A percentile compares a stretch with the other conserved stretches of the same genome.
phyloP scores from a whole-genome alignment of 1,140 invertebrate genomes.

The Cydia splendana region DNA sequence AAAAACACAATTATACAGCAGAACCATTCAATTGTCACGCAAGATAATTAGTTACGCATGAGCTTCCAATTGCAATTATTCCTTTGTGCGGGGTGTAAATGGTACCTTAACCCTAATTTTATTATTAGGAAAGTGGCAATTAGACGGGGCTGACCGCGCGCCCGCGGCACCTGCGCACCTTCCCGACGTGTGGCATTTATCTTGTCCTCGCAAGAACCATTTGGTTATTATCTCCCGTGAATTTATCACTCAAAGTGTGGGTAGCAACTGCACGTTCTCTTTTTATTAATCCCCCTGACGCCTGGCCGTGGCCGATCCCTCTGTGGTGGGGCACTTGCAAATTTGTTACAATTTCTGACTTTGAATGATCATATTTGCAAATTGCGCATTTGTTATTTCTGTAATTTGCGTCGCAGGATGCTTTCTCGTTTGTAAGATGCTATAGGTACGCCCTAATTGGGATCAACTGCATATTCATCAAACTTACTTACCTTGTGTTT shows the following conservation, averaged over 20 bases:
- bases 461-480: background rate
- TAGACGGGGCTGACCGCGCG: slow-evolving; percentile 23
- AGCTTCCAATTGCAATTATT: slow-evolving; percentile 16
- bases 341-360: slow-evolving; percentile 32
- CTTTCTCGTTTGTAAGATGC: slow-evolving; percentile 34
- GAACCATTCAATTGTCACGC: background rate
- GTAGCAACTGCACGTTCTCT: slow-evolving; percentile 19
- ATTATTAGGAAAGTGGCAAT: slow-evolving; percentile 30
- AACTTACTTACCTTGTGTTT: too few species aligned
- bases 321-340: slow-evolving; percentile 6
- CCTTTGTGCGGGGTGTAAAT: slow-evolving; percentile 18
- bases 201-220: slow-evolving; percentile 44
- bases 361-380: slow-evolving; percentile 31
- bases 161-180: slow-evolving; percentile 31
- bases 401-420: background rate
- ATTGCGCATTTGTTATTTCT: slow-evolving; percentile 26
- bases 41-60: slow-evolving; percentile 2
- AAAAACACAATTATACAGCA: background rate
- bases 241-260: slow-evolving; percentile 25
- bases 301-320: slow-evolving; percentile 13
- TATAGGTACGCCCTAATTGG: background rate
- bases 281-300: slow-evolving; percentile 29
- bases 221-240: slow-evolving; percentile 27
- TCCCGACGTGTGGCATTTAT: slow-evolving; percentile 39
- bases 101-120: slow-evolving; percentile 31